Evolutionary conservation across 1,140 invertebrate species (phyloP).

Genomic region (Monochamus saltuarius): DNA sequence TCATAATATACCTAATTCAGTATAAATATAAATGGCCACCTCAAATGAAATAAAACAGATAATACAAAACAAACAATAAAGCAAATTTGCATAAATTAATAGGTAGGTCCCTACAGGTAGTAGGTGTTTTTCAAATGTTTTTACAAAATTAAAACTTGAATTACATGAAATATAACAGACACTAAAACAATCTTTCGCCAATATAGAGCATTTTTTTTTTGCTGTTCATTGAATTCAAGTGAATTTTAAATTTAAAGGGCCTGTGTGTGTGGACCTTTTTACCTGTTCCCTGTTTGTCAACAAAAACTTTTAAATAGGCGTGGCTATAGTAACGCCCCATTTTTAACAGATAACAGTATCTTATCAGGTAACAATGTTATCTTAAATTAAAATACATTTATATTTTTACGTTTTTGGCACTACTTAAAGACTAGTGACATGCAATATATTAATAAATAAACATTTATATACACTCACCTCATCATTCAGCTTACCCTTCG

Average conservation of each 20-base stretch:
- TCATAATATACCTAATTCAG: no score
- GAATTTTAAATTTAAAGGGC: conserved; percentile 2
- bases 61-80: no score
- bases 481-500: conserved; percentile 37
- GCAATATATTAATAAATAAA: conserved; percentile 7
- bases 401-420: conserved; percentile 10
- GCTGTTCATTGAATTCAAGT: no score
- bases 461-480: conserved; percentile 32
- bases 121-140: no score
- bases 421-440: conserved; percentile 9
- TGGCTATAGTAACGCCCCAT: conserved; percentile 8
- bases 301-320: conserved; percentile 14
- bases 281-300: background rate
- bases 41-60: no score
- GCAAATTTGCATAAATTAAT: no score
- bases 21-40: no score
- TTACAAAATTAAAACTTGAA: no score
- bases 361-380: conserved; percentile 1
- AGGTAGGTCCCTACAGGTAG: no score
- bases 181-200: no score
- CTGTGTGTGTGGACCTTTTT: background rate
- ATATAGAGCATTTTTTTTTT: no score
- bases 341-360: conserved; percentile 16
- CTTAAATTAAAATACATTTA: background rate
- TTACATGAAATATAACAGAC: no score